A percentile compares a stretch with the other conserved stretches of the same genome.
Conservation (phyloP, 2,888 invertebrate genomes). For the Agelastica alni region DNA sequence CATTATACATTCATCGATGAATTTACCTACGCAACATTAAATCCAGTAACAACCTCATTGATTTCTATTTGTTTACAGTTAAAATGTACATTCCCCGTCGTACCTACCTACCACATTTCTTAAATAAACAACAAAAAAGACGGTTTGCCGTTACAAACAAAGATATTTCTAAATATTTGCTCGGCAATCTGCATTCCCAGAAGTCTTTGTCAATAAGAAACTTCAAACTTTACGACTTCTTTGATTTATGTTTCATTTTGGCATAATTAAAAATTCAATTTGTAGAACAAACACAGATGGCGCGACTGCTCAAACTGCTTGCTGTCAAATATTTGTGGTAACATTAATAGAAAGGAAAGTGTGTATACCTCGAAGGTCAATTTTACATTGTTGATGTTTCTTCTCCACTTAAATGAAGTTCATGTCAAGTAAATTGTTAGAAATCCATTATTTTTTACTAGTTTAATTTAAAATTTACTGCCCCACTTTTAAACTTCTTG, state of each 20-base stretch:
- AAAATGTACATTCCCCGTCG: not conserved
- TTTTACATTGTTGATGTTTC: too few relatives aligned
- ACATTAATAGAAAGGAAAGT: not conserved
- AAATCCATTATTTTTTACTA: too few relatives aligned
- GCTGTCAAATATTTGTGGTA: constrained; percentile 19
- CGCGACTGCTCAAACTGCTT: not conserved
- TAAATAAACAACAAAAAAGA: constrained; percentile 18
- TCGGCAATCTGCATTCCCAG: constrained; percentile 26
- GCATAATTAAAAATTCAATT: constrained; percentile 31
- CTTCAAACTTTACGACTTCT: constrained; percentile 25
- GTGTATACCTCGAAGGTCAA: too few relatives aligned
- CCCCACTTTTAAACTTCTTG: too few relatives aligned
- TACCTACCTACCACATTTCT: constrained; percentile 19
- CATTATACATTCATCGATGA: too few relatives aligned
- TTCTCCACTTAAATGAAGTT: too few relatives aligned
- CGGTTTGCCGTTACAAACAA: constrained; percentile 14
- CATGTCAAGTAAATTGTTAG: too few relatives aligned
- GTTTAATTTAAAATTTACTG: too few relatives aligned
- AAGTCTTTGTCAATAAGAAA: constrained; percentile 23
- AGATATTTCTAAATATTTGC: constrained; percentile 23
- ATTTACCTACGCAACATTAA: not conserved
- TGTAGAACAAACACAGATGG: constrained; percentile 30
- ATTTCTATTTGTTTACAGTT: constrained; percentile 1
- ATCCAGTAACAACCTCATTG: constrained; percentile 4
- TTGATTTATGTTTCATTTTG: constrained; percentile 29